Base-by-base conservation (phyloP, 2,888 invertebrate genomes). In the Zygothrica quintamaculata region DNA sequence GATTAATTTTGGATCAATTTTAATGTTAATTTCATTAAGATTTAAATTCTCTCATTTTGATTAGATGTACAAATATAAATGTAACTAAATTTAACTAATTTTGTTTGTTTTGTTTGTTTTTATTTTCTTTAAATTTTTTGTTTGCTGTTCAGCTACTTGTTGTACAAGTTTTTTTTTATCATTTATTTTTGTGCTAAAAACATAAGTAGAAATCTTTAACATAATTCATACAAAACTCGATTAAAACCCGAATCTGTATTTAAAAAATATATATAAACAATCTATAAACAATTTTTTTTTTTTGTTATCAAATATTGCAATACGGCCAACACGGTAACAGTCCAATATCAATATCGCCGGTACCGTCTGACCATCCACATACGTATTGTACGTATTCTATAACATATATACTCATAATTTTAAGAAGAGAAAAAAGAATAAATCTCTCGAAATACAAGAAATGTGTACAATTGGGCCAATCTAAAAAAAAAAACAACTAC, bases 1-100 rank as follows among this genome's bases (percentile, higher is more conserved):
- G n/a, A 37, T 62, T 13, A 16, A 50, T 18, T 51, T 18, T 11
- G 46, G 43, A 18, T 48, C n/a, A 33, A 46, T 46, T 60, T 61
- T 44, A 15, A 40, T 50, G 56, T 47, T 60, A 31, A 15, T 12
- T 47, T 43, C 12, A 16, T 31, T 56, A n/a, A n/a, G n/a, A n/a
- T 47, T 36, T 52, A 53, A 62, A 50, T 52, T 67, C 18, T 43
- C 50, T 58, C 46, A 57, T 69, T 80, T 85, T 74, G 58, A 69
- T 65, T 74, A 68, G 59, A 43, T 12, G 70, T 82, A 65, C 50
- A 82, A 74, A 76, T 73, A 16, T 42, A 85, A 80, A 86, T 84
- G 66, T 81, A 76, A 81, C 71, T 79, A 86, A 86, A 81, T 81
- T 81, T 79, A 81, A 81, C 80, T 86, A 81, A 86, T 59, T 66